Conservation (phyloP, 2,113 vertebrate species). For the Pelecanus crispus region DNA sequence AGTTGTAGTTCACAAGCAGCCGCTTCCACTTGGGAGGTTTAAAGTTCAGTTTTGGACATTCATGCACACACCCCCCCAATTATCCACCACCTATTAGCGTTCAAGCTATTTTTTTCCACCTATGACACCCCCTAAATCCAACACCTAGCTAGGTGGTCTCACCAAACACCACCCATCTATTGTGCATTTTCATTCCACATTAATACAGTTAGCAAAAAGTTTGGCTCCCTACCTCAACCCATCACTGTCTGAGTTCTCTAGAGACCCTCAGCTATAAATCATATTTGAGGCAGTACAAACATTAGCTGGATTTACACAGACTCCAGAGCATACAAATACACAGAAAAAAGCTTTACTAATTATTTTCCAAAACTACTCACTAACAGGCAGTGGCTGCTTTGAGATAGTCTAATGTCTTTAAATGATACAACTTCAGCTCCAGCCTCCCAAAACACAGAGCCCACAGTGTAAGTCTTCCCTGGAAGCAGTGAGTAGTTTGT, state of each 20-base stretch:
- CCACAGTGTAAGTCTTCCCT: neutral
- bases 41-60: neutral
- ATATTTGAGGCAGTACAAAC: accelerated
- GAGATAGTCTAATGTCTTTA: neutral
- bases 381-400: neutral
- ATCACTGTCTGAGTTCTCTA: neutral
- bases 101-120: neutral
- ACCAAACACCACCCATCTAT: neutral
- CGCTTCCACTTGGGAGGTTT: neutral
- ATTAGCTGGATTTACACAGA: neutral
- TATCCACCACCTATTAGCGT: neutral
- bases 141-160: neutral
- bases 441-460: neutral
- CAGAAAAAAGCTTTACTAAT: neutral
- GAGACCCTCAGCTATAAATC: neutral
- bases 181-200: neutral
- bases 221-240: neutral
- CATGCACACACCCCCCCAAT: accelerated
- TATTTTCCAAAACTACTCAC: neutral
- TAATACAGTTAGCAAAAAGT: neutral
- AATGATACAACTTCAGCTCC: neutral
- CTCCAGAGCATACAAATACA: neutral
- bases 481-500: neutral
- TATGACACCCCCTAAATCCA: neutral
- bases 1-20: neutral